Evolutionary conservation across 2,113 vertebrate genomes (phyloP).

Genomic region (Ia io): DNA sequence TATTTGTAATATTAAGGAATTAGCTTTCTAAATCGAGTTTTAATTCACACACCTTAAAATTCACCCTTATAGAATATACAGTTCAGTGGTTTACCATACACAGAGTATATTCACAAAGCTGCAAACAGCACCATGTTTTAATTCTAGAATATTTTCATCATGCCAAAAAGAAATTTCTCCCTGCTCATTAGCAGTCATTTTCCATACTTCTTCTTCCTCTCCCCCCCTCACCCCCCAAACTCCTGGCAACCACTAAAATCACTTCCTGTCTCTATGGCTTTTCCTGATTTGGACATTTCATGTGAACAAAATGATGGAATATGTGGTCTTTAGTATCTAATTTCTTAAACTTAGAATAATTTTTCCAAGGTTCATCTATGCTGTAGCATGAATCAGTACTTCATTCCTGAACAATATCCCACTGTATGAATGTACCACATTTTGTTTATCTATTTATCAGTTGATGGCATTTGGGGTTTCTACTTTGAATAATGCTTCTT

Average conservation of each 20-base stretch:
- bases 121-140: neutral
- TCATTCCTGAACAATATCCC: neutral
- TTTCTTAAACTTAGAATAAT: neutral
- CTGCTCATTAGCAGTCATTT: neutral
- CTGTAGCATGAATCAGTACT: neutral
- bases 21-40: neutral
- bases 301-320: no score
- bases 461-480: neutral
- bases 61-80: neutral
- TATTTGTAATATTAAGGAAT: neutral
- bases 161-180: rapidly evolving
- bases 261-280: neutral
- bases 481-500: neutral
- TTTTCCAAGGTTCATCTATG: neutral
- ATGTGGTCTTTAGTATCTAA: neutral
- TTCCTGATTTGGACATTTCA: neutral
- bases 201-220: no score
- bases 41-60: neutral
- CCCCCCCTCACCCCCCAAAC: rapidly evolving
- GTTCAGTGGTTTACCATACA: neutral
- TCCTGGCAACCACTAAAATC: neutral
- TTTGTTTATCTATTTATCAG: neutral
- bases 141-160: neutral
- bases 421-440: neutral
- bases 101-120: neutral